Base-by-base conservation (phyloP, 2,888 invertebrate genomes). In the Caenorhabditis imperialis region DNA sequence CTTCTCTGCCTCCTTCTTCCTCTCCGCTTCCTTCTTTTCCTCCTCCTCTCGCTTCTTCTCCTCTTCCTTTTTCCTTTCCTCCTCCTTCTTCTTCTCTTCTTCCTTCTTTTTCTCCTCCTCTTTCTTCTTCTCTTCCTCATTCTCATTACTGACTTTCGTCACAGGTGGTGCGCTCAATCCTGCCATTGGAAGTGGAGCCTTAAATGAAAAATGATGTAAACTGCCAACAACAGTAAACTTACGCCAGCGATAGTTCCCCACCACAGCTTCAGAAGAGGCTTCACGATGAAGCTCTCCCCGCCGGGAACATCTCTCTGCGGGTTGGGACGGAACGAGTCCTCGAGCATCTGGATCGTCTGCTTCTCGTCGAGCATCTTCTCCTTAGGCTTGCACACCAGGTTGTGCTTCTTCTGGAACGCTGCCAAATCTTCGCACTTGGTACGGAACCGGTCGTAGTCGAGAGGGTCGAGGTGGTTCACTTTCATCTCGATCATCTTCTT, bases 401-500 rank as follows among this genome's bases (percentile, higher is more conserved):
- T 27, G 25, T 62, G 69, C 48, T 74, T 61, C 27, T 74, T 62
- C 20, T 54, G 48, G 20, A 74, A 20, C 3, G 25, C 38, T 10
- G 51, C 42, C 14, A 60, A 38, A 42, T 60, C 63, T 1, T 35
- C 22, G 10, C n/a, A 22, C 27, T 62, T 45, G 8, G 33, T 44
- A 8, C 70, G 57, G 6, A 70, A 7, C 16, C 20, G 18, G 23
- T 70, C 75, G 23, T 63, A 75, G 35, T 75, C 75, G 63, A 75
- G 70, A 25, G 75, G 75, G 55, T 75, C 75, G 35, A 61, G 47
- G 27, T 60, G 57, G n/a, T 63, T 75, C 23, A 27, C 58, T 1
- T 54, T 55, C 20, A 60, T 25, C 23, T 57, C 62, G 4, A 20
- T 40, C 54, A 75, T 48, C 20, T 42, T 33, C 38, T 48, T 48